A percentile compares a stretch with the other conserved stretches of the same genome.
Evolutionary conservation across 2,113 vertebrate species (phyloP).

Genomic region (Pseudorasbora parva): DNA sequence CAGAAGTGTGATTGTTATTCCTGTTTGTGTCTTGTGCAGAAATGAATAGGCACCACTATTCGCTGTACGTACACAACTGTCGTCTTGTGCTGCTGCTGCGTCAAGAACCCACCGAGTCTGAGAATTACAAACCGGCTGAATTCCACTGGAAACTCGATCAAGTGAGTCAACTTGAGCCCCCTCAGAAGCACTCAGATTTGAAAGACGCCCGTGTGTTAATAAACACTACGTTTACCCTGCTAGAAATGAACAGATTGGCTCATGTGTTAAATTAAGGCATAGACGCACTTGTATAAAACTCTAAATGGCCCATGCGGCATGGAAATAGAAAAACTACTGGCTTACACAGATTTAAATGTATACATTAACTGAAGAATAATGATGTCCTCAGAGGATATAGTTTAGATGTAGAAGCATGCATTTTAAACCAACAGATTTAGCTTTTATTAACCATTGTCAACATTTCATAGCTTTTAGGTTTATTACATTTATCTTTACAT

Average conservation of each 20-base stretch:
- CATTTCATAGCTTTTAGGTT: not conserved
- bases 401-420: not conserved
- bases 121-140: constrained; percentile 90
- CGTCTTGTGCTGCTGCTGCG: constrained; percentile 91
- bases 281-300: not conserved
- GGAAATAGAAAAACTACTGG: too few species aligned
- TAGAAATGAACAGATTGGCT: constrained; percentile 16
- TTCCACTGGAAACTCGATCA: constrained; percentile 98
- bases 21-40: constrained; percentile 72
- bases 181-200: not conserved
- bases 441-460: not conserved
- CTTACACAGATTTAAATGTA: too few species aligned
- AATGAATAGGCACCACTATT: constrained; percentile 95
- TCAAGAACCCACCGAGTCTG: constrained; percentile 85
- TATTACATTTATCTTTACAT: not conserved
- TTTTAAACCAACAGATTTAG: not conserved
- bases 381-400: not conserved
- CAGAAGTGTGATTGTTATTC: not conserved
- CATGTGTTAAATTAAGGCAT: constrained; percentile 16
- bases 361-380: too few species aligned
- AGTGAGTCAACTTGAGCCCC: constrained; percentile 70
- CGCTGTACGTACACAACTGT: constrained; percentile 92
- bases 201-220: constrained; percentile 14
- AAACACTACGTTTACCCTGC: not conserved
- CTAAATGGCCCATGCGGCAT: too few species aligned